Conservation (phyloP, 2,797 vertebrate genomes). For the Geotrypetes seraphini region DNA sequence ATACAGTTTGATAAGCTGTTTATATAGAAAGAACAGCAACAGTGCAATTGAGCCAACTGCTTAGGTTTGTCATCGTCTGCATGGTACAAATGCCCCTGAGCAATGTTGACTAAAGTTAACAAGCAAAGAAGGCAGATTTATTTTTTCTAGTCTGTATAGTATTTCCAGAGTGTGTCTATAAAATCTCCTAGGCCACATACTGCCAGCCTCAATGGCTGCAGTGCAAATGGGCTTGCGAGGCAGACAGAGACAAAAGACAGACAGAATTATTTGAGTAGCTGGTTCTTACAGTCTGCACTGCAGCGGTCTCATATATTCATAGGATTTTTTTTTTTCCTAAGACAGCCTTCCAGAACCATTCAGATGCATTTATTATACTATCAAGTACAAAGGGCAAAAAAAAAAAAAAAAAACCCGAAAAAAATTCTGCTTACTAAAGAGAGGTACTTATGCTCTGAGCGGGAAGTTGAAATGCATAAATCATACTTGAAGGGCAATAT, state of each 20-base stretch:
- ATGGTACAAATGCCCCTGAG: no score
- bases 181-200: slow-evolving; percentile 15
- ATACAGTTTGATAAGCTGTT: no score
- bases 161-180: slow-evolving; percentile 3
- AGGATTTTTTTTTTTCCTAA: slow-evolving; percentile 18
- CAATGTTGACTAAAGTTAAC: no score
- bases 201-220: no score
- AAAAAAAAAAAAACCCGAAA: slow-evolving; percentile 45
- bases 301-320: slow-evolving; percentile 10
- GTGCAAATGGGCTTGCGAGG: no score
- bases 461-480: slow-evolving; percentile 31
- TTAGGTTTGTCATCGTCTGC: no score
- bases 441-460: slow-evolving; percentile 34
- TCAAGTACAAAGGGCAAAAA: slow-evolving; percentile 40
- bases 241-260: slow-evolving; percentile 19
- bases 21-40: no score
- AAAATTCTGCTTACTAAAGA: slow-evolving; percentile 23
- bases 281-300: slow-evolving; percentile 26
- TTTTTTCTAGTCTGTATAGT: slow-evolving; percentile 2
- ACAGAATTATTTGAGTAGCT: slow-evolving; percentile 32
- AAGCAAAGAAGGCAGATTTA: slow-evolving; percentile 10
- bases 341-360: slow-evolving; percentile 29
- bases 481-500: slow-evolving; percentile 38
- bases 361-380: slow-evolving; percentile 34
- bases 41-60: no score